Base-by-base conservation (phyloP, 2,113 vertebrate species). In the Oxyruncus cristatus region DNA sequence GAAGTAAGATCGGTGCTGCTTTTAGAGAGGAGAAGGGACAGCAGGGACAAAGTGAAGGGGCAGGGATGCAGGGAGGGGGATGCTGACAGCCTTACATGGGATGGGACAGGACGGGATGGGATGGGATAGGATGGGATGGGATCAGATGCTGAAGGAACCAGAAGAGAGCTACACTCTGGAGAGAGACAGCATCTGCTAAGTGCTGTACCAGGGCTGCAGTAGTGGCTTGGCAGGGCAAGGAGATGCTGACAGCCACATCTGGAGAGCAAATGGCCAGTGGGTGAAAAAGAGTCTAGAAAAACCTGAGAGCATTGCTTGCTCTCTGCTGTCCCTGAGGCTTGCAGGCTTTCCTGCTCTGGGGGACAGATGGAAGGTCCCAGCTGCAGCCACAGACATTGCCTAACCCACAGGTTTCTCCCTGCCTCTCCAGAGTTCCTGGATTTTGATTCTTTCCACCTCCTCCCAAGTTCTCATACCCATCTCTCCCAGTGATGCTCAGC, bases 51-150 rank as follows among this genome's bases (percentile, higher is more conserved):
- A 78, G 30, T 41, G 47, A 8, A 27, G 5, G 16, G 7, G 4
- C 14, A 70, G 50, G 12, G 22, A 58, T 65, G 68, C 12, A 41
- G 52, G 8, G 14, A 50, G 8, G 27, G 41, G 41, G 9, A 37
- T 76, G 19, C 27, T 68, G 35, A 44, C 28, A 85, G 28, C 0
- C 0, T 32, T 3, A 14, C 1, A 21, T 75, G 41, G 42, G 39
- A 3, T 56, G 44, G 77, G 75, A 42, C 5, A 23, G 49, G 58
- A 33, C 30, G n/a, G 47, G 62, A 42, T 39, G 33, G 44, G 59
- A 39, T n/a, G 37, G 49, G 59, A 49, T 35, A 32, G 39, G 53
- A 21, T 74, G 39, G 42, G 42, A 3, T 56, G 47, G 79, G 80
- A 44, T 5, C 55, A 79, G 59, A 58, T 27, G 65, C 32, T 93